These are phyloP conservation scores for Nyctibius grandis DNA, from an alignment of 2,797 vertebrate species.

Conservation along the genomic window DNA sequence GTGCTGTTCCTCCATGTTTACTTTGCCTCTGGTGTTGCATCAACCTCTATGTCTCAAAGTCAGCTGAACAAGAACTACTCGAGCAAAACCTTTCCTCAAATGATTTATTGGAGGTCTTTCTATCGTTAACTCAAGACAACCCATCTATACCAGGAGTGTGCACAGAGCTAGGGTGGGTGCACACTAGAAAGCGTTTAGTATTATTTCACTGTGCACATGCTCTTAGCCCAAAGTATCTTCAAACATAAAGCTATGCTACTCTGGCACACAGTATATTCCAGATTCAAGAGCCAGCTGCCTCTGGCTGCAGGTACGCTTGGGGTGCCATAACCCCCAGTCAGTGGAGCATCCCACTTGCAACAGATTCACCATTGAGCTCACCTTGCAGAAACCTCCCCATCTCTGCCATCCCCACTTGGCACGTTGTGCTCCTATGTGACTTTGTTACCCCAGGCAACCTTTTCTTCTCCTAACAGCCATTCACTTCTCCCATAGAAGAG, in stretches of 20 bases:
- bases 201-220: background rate
- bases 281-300: background rate
- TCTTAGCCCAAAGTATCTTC: background rate
- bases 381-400: background rate
- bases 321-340: background rate
- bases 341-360: background rate
- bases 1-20: rapidly evolving
- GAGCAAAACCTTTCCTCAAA: background rate
- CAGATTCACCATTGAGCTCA: rapidly evolving
- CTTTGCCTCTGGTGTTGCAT: background rate
- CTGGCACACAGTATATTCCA: background rate
- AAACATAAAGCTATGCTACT: background rate
- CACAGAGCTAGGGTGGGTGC: background rate
- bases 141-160: background rate
- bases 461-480: background rate
- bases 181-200: background rate
- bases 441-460: background rate
- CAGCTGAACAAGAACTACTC: background rate
- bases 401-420: background rate
- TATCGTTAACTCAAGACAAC: background rate
- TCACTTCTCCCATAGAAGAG: background rate
- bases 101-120: background rate
- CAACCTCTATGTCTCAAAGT: background rate
- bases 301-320: background rate
- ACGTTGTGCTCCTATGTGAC: rapidly evolving